Base-by-base conservation (phyloP, 1,140 invertebrate genomes). In the Diplogasteroides magnus region DNA sequence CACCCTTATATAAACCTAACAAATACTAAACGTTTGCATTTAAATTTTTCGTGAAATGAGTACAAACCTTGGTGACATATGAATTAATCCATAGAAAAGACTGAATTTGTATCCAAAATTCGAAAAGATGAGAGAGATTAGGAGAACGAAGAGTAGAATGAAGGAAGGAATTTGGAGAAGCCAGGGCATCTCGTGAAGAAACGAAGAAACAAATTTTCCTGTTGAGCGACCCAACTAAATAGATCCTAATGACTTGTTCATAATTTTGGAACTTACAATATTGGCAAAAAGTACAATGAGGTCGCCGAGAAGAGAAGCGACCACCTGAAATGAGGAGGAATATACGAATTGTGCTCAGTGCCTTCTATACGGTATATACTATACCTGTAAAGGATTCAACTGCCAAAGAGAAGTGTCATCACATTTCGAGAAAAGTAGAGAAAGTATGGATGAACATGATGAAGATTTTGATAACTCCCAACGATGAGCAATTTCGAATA, bases 151-250 rank as follows among this genome's bases (percentile, higher is more conserved):
- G 15, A 15, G 3, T 57, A 68, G 27, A 19, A 68, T 3, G 26
- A 64, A 23, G 14, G 66, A 67, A 26, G 66, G 66, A 64, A 68
- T 68, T n/a, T 14, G 31, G 28, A 68, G 26, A 27, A 68, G 66
- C 57, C 56, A 61, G 6, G 66, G 32, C 28, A 68, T 57, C 6
- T 31, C 25, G 28, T 64, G n/a, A 56, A 68, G 62, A 19, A 68
- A 37, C 19, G 59, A 64, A 13, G 23, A 28, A 2, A 68, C 26
- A 31, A 61, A 64, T 6, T 48, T 23, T 15, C 26, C 56, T 6
- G n/a, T 13, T 11, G 66, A 68, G 6, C 25, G 23, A 67, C 66
- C 66, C 57, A 68, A 27, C 66, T 68, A 27, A 55, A 65, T 37
- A n/a, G n/a, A n/a, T n/a, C n/a, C n/a, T n/a, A n/a, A n/a, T n/a